These are phyloP conservation scores for Hyperoplus immaculatus DNA, from an alignment of 2,797 vertebrate species.

Conservation along the genomic window DNA sequence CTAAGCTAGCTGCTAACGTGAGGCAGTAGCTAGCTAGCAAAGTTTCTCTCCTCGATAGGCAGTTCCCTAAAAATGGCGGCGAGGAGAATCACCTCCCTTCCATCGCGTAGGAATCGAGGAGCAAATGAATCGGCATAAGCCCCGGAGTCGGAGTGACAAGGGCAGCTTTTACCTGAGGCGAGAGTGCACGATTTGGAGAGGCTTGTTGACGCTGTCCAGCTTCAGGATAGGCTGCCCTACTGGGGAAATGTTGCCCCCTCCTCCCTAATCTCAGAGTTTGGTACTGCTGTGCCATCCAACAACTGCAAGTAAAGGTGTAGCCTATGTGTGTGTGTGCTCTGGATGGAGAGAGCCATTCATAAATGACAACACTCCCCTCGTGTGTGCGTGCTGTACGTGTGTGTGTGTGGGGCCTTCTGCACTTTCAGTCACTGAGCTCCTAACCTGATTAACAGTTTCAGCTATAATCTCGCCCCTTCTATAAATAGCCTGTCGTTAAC, in stretches of 20 bases:
- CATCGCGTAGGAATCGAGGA: constrained; percentile 64
- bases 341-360: constrained; percentile 9
- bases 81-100: constrained; percentile 78
- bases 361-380: constrained; percentile 13
- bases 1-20: constrained; percentile 67
- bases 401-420: constrained; percentile 18
- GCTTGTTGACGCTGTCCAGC: constrained; percentile 41
- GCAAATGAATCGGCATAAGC: constrained; percentile 31
- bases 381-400: not conserved
- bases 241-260: constrained; percentile 39
- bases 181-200: constrained; percentile 29
- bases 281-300: constrained; percentile 30
- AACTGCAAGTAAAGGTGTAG: constrained; percentile 23
- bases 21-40: constrained; percentile 66
- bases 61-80: constrained; percentile 88
- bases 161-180: not conserved
- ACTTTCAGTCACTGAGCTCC: constrained; percentile 63
- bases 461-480: constrained; percentile 61
- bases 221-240: constrained; percentile 31
- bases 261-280: constrained; percentile 19
- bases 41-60: constrained; percentile 79
- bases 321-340: constrained; percentile 8
- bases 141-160: not conserved
- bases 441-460: constrained; percentile 78
- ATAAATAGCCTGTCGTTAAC: constrained; percentile 62